Base-by-base conservation (phyloP, 2,888 invertebrate species). In the Leptinotarsa rubiginosa region DNA sequence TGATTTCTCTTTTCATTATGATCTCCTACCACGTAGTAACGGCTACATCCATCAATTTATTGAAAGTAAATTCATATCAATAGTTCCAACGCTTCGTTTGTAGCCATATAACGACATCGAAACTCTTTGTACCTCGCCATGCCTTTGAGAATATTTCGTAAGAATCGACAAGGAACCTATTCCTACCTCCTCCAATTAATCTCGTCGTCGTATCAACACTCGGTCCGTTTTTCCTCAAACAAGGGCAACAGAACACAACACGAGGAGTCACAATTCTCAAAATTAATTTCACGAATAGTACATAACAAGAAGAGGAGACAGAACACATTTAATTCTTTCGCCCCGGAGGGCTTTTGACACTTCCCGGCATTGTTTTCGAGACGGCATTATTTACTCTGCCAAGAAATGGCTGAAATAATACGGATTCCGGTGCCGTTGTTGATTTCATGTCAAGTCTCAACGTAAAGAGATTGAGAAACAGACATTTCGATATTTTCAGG, bases 351-450 rank as follows among this genome's bases (percentile, higher is more conserved):
- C 41, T 62, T 41, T 13, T 62, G 62, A 62, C 62, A 62, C 62
- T 18, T n/a, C n/a, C 41, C 16, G 41, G 41, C 62, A 62, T 62
- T 62, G 62, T 62, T 62, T 62, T 62, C 62, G n/a, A 56, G 56
- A 56, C 22, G 15, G 25, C 22, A 22, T 56, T 22, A 56, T 62
- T 41, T 31, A 31, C 13, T n/a, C n/a, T 62, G 0, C 41, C n/a
- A 41, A 62, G 62, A 62, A 62, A 25, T 62, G 41, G 10, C 62
- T 31, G 41, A 41, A 62, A 25, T 62, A 41, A 41, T 25, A 41
- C n/a, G 10, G 41, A 41, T 16, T 25, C 18, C 4, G 62, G 5
- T n/a, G 41, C 10, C 16, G 41, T 62, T 31, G 1, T 62, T 31
- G 62, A 31, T 62, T 25, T 31, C 2, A n/a, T 15, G 62, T 62